Percentiles rank a stretch among this genome's conserved stretches.
phyloP scores from a whole-genome alignment of 2,888 invertebrate genomes.

The Mimachlamys varia region DNA sequence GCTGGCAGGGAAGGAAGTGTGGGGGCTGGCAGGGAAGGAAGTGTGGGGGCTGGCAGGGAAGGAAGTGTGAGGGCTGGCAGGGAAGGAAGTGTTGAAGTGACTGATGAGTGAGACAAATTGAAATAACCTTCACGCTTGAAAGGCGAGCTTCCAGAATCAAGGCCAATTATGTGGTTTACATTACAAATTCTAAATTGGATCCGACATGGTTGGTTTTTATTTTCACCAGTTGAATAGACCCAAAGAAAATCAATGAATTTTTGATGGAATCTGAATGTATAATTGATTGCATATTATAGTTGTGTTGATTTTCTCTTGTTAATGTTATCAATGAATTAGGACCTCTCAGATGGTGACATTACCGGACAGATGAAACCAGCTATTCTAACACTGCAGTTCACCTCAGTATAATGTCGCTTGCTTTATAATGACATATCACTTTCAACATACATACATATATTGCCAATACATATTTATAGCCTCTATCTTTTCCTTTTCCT shows the following conservation, averaged over 20 bases:
- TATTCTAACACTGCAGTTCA: too few species aligned
- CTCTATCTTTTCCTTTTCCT: too few species aligned
- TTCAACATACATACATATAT: too few species aligned
- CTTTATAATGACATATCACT: too few species aligned
- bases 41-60: not conserved
- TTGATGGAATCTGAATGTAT: not conserved
- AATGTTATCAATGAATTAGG: too few species aligned
- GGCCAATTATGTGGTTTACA: not conserved
- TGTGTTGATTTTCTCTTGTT: not conserved
- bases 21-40: too few species aligned
- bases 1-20: too few species aligned
- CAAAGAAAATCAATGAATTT: not conserved
- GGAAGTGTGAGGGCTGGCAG: not conserved
- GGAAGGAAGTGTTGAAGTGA: not conserved
- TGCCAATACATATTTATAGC: too few species aligned
- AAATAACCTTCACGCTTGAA: conserved; percentile 8
- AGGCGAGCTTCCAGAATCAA: not conserved
- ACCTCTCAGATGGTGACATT: too few species aligned
- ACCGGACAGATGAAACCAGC: too few species aligned
- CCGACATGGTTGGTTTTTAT: not conserved
- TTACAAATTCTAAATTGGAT: not conserved
- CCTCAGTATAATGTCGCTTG: too few species aligned
- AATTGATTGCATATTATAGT: conserved; percentile 25
- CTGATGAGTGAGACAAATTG: not conserved
- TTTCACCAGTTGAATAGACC: not conserved